phyloP scores from a whole-genome alignment of 1,140 invertebrate genomes.

The Whitmania pigra region DNA sequence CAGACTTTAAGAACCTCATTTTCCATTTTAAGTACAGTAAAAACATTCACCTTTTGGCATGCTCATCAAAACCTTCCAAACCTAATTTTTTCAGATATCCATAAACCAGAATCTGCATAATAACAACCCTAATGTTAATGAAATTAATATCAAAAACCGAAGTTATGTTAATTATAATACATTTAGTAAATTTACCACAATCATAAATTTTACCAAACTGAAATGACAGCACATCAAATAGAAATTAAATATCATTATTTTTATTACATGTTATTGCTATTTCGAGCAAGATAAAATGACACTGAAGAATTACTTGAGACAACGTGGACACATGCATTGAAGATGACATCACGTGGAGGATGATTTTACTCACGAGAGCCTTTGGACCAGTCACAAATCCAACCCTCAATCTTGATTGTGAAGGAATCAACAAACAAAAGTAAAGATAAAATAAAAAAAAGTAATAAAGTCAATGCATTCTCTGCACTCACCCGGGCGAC shows the following conservation, averaged over 20 bases:
- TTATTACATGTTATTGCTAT: neutral
- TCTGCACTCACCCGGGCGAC: slow-evolving; percentile 38
- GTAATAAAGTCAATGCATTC: neutral
- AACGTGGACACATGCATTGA: slow-evolving; percentile 59
- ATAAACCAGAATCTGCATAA: slow-evolving; percentile 49
- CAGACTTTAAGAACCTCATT: neutral
- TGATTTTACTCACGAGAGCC: slow-evolving; percentile 31
- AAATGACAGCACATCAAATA: too few relatives aligned
- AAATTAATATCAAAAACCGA: neutral
- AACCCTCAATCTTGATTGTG: slow-evolving; percentile 13
- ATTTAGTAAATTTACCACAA: too few relatives aligned
- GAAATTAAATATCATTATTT: slow-evolving; percentile 6
- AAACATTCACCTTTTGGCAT: slow-evolving; percentile 42
- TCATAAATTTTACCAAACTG: too few relatives aligned
- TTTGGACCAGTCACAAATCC: slow-evolving; percentile 27
- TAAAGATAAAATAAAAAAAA: too few relatives aligned
- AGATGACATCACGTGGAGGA: slow-evolving; percentile 57
- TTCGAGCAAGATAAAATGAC: slow-evolving; percentile 28
- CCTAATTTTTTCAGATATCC: slow-evolving; percentile 53
- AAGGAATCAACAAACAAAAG: too few relatives aligned
- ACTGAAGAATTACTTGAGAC: slow-evolving; percentile 50
- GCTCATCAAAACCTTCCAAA: slow-evolving; percentile 49
- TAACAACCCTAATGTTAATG: slow-evolving; percentile 15
- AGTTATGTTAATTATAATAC: too few relatives aligned
- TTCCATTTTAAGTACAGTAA: neutral